phyloP scores from a whole-genome alignment of 2,113 vertebrate species.

The human (Homo sapiens) region GRCh38 chr6:84742001-84742500 shows the following conservation, averaged over 20 bases:
- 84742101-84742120: not conserved
- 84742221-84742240: not conserved
- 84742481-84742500: slow-evolving; percentile 26
- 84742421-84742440: not conserved
- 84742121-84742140: not conserved
- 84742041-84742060: not conserved
- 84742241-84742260: slow-evolving; percentile 10
- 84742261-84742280: slow-evolving; percentile 7
- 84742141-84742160: not conserved
- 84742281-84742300: not conserved
- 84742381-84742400: not conserved
- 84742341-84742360: not conserved
- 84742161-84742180: not conserved
- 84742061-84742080: not conserved
- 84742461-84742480: not conserved
- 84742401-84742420: not conserved
- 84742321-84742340: not conserved
- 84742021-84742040: not conserved
- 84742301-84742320: not conserved
- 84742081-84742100: slow-evolving; percentile 43
- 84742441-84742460: not conserved
- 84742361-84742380: not conserved
- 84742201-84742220: not conserved
- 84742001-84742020: slow-evolving; percentile 9
- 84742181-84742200: not conserved